A percentile compares a stretch with the other conserved stretches of the same genome.
Conservation (phyloP, 2,113 vertebrate genomes). For the Oreochromis niloticus region DNA sequence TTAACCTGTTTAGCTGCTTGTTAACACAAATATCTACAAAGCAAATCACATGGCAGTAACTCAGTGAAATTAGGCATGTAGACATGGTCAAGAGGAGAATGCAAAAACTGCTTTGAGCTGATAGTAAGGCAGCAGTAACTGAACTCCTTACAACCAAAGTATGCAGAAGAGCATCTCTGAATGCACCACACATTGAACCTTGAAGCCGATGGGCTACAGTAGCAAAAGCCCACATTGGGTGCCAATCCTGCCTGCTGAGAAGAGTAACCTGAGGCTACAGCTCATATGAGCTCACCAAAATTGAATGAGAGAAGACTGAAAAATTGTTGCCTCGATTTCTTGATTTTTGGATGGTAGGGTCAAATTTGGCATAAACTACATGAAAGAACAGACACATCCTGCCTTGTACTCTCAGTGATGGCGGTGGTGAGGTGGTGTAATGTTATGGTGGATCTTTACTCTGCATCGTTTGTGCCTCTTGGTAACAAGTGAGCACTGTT, state of each 20-base stretch:
- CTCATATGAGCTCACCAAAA: background rate
- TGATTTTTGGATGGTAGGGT: background rate
- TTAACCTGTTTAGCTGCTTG: background rate
- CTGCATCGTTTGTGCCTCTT: background rate
- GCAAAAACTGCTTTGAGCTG: background rate
- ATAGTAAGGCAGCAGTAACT: background rate
- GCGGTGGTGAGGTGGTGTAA: background rate
- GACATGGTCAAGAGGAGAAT: background rate
- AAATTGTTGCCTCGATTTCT: background rate
- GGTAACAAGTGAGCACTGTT: background rate
- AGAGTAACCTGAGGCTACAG: background rate
- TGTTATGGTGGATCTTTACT: fast-evolving
- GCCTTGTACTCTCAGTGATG: background rate
- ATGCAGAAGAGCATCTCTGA: background rate
- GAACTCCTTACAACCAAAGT: background rate
- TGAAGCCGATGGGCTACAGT: background rate
- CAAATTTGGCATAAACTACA: background rate
- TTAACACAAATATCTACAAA: background rate
- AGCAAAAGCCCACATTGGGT: background rate
- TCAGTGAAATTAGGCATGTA: background rate
- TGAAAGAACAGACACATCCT: background rate
- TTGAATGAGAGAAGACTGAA: background rate
- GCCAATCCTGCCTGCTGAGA: background rate
- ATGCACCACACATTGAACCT: background rate
- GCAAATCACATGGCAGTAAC: background rate